phyloP scores from a whole-genome alignment of 2,888 invertebrate genomes.

The Venusia cambrica region DNA sequence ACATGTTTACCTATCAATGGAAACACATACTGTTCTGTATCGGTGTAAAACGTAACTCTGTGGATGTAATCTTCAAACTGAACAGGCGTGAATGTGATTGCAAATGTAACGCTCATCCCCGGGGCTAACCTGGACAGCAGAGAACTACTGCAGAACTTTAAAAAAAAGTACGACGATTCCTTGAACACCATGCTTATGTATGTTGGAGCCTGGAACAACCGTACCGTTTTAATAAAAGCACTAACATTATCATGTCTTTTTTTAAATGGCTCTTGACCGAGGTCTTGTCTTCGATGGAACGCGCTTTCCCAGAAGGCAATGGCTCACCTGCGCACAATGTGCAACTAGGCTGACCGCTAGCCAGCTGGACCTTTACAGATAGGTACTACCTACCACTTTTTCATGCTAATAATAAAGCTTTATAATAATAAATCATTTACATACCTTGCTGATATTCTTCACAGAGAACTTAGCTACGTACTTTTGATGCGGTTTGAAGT shows the following conservation, averaged over 20 bases:
- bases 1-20: slow-evolving; percentile 84
- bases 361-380: too few species aligned
- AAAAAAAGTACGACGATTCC: slow-evolving; percentile 72
- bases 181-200: slow-evolving; percentile 71
- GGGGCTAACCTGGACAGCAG: slow-evolving; percentile 83
- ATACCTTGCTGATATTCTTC: slow-evolving; percentile 80
- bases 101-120: slow-evolving; percentile 83
- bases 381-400: too few species aligned
- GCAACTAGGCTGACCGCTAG: too few species aligned
- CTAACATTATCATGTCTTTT: too few species aligned
- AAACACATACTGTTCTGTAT: slow-evolving; percentile 74
- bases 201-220: slow-evolving; percentile 71
- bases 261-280: too few species aligned
- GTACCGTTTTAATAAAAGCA: too few species aligned
- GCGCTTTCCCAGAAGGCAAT: too few species aligned
- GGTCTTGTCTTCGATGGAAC: too few species aligned
- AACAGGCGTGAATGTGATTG: slow-evolving; percentile 82
- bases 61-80: slow-evolving; percentile 79
- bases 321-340: too few species aligned
- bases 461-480: slow-evolving; percentile 76
- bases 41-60: slow-evolving; percentile 75
- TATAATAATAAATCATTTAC: too few species aligned
- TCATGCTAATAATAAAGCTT: too few species aligned
- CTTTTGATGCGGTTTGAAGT: slow-evolving; percentile 74
- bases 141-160: slow-evolving; percentile 64